Conservation (phyloP, 1,140 invertebrate species). For the Scaptomyza hsui region DNA sequence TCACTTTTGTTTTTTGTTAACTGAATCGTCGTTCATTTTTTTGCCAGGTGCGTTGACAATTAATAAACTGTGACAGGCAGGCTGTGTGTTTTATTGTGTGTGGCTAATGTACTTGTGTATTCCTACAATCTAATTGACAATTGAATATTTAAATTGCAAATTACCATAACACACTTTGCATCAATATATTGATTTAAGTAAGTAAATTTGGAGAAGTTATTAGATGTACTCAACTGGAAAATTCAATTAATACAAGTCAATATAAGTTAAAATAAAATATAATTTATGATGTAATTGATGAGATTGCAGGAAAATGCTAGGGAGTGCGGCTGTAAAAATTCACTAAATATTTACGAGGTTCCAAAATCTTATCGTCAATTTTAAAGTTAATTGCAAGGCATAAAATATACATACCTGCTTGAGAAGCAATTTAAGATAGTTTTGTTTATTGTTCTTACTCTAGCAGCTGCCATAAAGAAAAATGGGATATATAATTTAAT, state of each 20-base stretch:
- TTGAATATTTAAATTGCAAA: neutral
- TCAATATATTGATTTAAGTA: neutral
- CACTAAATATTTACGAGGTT: neutral
- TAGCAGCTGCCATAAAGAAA: conserved; percentile 15
- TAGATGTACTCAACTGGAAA: neutral
- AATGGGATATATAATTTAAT: conserved; percentile 63
- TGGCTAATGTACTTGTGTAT: conserved; percentile 14
- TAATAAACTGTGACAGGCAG: conserved; percentile 55
- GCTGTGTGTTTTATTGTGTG: conserved; percentile 5
- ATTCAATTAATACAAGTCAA: neutral
- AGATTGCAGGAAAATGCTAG: too few species aligned
- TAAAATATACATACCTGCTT: conserved; percentile 4
- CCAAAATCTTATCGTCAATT: too few species aligned
- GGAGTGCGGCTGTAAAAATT: too few species aligned
- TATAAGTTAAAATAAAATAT: too few species aligned
- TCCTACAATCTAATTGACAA: conserved; percentile 9
- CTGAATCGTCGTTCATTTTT: conserved; percentile 27
- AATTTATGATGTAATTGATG: too few species aligned
- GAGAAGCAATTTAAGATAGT: conserved; percentile 5
- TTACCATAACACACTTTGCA: neutral
- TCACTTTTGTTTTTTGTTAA: conserved; percentile 30
- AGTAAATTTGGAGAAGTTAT: neutral
- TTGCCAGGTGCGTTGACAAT: conserved; percentile 43
- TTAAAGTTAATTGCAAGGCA: too few species aligned
- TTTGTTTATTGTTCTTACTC: conserved; percentile 13